These are phyloP conservation scores for Nezara viridula DNA, from an alignment of 2,888 invertebrate species.

Conservation along the genomic window DNA sequence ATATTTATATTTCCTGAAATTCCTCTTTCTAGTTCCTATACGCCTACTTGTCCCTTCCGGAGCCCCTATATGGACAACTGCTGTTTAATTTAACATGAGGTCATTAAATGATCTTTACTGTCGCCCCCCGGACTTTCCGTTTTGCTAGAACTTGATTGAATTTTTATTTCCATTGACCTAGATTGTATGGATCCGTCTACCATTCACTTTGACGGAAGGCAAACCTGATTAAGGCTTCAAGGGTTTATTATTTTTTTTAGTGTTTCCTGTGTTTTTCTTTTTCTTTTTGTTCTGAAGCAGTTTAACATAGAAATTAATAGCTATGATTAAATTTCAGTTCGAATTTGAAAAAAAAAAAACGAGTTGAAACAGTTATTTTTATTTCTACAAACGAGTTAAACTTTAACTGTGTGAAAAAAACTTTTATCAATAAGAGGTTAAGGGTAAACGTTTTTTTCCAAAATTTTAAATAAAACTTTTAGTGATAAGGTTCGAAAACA, in stretches of 20 bases:
- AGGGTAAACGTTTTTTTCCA: too few relatives aligned
- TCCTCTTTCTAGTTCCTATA: not conserved
- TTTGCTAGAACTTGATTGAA: constrained; percentile 14
- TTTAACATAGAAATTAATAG: not conserved
- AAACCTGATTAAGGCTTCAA: not conserved
- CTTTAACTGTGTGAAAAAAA: too few relatives aligned
- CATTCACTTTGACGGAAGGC: constrained; percentile 43
- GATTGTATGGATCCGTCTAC: not conserved
- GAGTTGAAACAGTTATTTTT: too few relatives aligned
- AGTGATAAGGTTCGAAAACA: too few relatives aligned
- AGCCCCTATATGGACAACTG: not conserved
- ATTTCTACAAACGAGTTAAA: too few relatives aligned
- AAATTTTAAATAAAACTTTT: too few relatives aligned
- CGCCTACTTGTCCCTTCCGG: not conserved
- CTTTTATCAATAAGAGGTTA: too few relatives aligned
- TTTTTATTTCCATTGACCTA: constrained; percentile 11
- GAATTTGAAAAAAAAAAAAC: not conserved
- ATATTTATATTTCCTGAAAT: too few relatives aligned
- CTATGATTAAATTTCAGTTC: not conserved
- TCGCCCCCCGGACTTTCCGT: not conserved
- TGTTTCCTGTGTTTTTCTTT: not conserved
- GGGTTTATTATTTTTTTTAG: not conserved
- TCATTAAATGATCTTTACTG: not conserved
- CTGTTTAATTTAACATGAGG: not conserved
- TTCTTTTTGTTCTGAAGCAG: too few relatives aligned